Base-by-base conservation (phyloP, 2,797 vertebrate genomes). In the Ataeniobius toweri region DNA sequence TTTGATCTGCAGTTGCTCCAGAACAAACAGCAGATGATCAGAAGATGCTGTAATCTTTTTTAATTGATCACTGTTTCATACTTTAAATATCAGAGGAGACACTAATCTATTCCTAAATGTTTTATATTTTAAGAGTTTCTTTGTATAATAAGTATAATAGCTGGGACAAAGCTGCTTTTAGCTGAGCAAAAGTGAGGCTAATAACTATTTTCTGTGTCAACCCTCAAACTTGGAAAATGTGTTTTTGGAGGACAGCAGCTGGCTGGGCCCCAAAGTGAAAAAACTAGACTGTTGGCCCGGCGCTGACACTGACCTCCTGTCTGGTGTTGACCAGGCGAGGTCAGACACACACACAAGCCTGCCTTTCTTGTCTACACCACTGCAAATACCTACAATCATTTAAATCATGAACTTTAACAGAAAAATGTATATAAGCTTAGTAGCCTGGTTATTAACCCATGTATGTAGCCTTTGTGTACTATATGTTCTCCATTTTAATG, bases 261-360 rank as follows among this genome's bases (percentile, higher is more conserved):
- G 95, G 88, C 82, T 48, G 89, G 71, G 71, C 82, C 74, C 5
- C 73, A 85, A 72, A 93, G 88, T 82, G 87, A 92, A 77, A 80
- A 87, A 85, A 86, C 81, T 81, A 88, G 87, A 88, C 87, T 80
- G 83, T 82, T 91, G 94, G 89, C 93, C 94, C 71, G 78, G 79
- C 61, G 86, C 84, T 88, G 94, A 94, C 93, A 81, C 91, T 91
- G 93, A 93, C 91, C 93, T 84, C 87, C 75, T 53, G 87, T 83
- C 92, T 89, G 86, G 88, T 74, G 92, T 91, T 85, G 24, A 81
- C 80, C 78, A 83, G 50, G 65, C 79, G 72, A 84, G 92, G 91
- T 94, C 94, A 93, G 4, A 65, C 20, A 86, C 6, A 68, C 13
- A 84, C 85, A 94, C 91, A 93, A 89, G 75, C 73, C 78, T 41